These are phyloP conservation scores for Allolobophora icterica DNA, from an alignment of 2,888 invertebrate species.

Conservation along the genomic window DNA sequence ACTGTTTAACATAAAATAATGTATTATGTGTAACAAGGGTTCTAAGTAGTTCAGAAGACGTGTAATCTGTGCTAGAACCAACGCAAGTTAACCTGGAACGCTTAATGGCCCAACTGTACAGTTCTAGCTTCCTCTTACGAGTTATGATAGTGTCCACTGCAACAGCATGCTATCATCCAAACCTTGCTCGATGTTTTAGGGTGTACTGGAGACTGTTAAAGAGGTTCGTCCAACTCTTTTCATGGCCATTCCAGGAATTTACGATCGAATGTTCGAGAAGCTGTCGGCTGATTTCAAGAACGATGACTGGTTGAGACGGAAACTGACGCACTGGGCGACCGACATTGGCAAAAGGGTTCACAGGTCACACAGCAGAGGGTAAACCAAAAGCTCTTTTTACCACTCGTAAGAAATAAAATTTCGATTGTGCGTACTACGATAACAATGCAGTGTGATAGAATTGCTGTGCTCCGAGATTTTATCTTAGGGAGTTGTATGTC, in stretches of 20 bases:
- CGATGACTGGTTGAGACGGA: not conserved
- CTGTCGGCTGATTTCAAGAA: constrained; percentile 75
- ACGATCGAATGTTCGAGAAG: constrained; percentile 90
- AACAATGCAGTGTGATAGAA: too few species aligned
- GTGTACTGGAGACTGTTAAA: constrained; percentile 54
- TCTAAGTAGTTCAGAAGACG: too few species aligned
- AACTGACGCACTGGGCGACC: not conserved
- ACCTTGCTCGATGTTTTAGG: constrained; percentile 50
- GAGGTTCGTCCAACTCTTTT: constrained; percentile 82
- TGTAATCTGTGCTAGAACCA: too few species aligned
- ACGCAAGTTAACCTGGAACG: too few species aligned
- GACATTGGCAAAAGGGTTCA: not conserved
- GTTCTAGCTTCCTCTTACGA: too few species aligned
- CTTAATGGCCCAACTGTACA: too few species aligned
- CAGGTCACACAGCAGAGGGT: not conserved
- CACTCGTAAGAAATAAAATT: not conserved
- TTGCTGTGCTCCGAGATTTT: too few species aligned
- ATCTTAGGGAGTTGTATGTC: too few species aligned
- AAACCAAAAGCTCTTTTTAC: not conserved
- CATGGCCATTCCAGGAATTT: constrained; percentile 87
- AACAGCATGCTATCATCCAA: not conserved
- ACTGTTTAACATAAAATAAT: too few species aligned
- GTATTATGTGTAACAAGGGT: too few species aligned
- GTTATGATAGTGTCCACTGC: too few species aligned
- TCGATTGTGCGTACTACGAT: too few species aligned